Evolutionary conservation across 2,113 vertebrate genomes (phyloP).

Genomic region (Xyliphius kryptos): DNA sequence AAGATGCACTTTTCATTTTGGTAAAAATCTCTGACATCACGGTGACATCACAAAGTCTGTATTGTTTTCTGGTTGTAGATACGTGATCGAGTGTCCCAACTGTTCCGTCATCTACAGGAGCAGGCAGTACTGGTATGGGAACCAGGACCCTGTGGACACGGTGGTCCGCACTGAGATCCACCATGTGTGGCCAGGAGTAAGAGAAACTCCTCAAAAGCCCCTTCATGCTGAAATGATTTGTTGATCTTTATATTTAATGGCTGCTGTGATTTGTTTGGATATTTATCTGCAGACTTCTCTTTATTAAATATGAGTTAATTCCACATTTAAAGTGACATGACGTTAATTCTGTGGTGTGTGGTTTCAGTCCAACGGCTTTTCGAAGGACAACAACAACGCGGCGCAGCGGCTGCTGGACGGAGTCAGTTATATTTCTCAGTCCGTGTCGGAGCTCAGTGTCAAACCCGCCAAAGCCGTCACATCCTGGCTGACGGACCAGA

Average conservation of each 20-base stretch:
- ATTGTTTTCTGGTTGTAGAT: conserved; percentile 61
- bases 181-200: conserved; percentile 93
- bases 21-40: too few relatives aligned
- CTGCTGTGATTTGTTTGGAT: too few relatives aligned
- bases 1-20: too few relatives aligned
- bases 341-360: too few relatives aligned
- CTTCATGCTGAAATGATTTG: too few relatives aligned
- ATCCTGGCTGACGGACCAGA: conserved; percentile 96
- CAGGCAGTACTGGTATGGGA: conserved; percentile 97
- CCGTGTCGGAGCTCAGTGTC: conserved; percentile 91
- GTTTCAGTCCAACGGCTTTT: conserved; percentile 82
- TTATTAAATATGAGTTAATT: too few relatives aligned
- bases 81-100: conserved; percentile 94
- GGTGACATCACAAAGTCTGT: too few relatives aligned
- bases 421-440: conserved; percentile 95
- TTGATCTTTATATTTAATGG: too few relatives aligned
- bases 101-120: conserved; percentile 95
- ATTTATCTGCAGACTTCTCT: too few relatives aligned
- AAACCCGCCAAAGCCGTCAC: conserved; percentile 96
- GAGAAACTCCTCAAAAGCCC: conserved; percentile 49
- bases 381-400: conserved; percentile 98
- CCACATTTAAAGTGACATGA: too few relatives aligned
- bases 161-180: conserved; percentile 97
- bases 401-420: conserved; percentile 93
- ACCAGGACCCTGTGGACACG: conserved; percentile 98